phyloP scores from a whole-genome alignment of 2,888 invertebrate genomes.

The Malthinus seriepunctatus region DNA sequence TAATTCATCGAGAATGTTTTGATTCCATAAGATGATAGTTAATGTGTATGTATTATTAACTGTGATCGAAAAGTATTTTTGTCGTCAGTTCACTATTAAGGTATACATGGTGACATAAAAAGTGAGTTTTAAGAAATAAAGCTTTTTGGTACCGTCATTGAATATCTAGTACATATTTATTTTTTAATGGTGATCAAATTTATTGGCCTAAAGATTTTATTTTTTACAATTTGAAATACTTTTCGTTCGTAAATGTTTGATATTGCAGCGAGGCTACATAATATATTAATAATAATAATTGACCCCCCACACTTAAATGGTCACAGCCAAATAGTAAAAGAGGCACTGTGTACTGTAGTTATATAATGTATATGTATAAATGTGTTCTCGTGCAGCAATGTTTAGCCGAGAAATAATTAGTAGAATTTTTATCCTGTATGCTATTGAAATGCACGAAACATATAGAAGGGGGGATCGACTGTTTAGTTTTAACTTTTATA shows the following conservation, averaged over 20 bases:
- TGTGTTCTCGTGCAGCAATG: constrained; percentile 33
- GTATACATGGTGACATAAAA: no score
- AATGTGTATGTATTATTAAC: constrained; percentile 19
- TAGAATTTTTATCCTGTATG: constrained; percentile 65
- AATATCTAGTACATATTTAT: neutral
- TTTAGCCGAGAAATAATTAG: constrained; percentile 35
- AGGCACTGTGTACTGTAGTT: constrained; percentile 31
- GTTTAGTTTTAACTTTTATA: constrained; percentile 46
- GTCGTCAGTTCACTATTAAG: neutral
- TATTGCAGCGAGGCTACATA: constrained; percentile 28
- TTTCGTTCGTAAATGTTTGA: constrained; percentile 6
- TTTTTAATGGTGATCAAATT: neutral
- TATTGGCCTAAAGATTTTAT: no score
- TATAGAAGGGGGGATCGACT: constrained; percentile 74
- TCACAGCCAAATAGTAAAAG: constrained; percentile 25
- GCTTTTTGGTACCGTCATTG: no score
- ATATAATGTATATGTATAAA: constrained; percentile 40
- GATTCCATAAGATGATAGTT: constrained; percentile 13
- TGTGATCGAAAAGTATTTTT: constrained; percentile 8
- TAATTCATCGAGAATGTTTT: constrained; percentile 21
- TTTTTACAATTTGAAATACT: neutral
- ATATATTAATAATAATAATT: constrained; percentile 18
- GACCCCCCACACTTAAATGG: constrained; percentile 32
- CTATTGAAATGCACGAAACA: constrained; percentile 89
- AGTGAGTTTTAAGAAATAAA: no score